Percentiles rank a stretch among this genome's conserved stretches.
Evolutionary conservation across 2,113 vertebrate species (phyloP).

Genomic region (Amblyornis subalaris): DNA sequence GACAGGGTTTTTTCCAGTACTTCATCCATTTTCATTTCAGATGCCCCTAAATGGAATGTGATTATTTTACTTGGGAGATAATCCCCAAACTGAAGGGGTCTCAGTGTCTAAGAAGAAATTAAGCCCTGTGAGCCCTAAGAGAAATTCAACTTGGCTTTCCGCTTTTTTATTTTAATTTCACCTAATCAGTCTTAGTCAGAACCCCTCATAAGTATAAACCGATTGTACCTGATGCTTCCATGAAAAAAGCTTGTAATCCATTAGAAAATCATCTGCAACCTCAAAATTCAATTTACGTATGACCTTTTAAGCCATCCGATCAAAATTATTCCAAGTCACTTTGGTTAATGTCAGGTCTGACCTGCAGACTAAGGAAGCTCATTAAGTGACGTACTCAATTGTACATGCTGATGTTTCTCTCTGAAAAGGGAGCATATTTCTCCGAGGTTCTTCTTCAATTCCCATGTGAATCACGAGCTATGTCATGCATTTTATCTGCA

Average conservation of each 20-base stretch:
- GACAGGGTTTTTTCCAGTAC: neutral
- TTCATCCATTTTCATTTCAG: neutral
- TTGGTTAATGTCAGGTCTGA: slow-evolving; percentile 1
- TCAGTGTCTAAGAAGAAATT: neutral
- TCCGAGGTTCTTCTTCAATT: neutral
- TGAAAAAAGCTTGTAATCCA: slow-evolving; percentile 14
- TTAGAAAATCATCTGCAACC: neutral
- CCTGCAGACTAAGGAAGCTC: neutral
- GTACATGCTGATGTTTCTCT: neutral
- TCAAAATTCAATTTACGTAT: neutral
- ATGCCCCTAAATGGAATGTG: neutral
- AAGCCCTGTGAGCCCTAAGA: neutral
- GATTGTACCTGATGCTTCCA: neutral
- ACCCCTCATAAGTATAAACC: neutral
- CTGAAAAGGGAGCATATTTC: neutral
- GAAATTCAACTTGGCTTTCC: neutral
- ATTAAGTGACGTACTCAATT: neutral
- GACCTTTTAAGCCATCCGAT: neutral
- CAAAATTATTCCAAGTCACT: slow-evolving; percentile 11
- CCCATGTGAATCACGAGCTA: neutral
- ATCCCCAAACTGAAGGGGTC: neutral
- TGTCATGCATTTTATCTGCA: neutral
- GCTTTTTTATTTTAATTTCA: slow-evolving; percentile 7
- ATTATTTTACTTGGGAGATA: slow-evolving; percentile 14
- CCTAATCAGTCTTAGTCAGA: slow-evolving; percentile 3